Conservation (phyloP, 2,113 vertebrate genomes). For the Dromiciops gliroides region DNA sequence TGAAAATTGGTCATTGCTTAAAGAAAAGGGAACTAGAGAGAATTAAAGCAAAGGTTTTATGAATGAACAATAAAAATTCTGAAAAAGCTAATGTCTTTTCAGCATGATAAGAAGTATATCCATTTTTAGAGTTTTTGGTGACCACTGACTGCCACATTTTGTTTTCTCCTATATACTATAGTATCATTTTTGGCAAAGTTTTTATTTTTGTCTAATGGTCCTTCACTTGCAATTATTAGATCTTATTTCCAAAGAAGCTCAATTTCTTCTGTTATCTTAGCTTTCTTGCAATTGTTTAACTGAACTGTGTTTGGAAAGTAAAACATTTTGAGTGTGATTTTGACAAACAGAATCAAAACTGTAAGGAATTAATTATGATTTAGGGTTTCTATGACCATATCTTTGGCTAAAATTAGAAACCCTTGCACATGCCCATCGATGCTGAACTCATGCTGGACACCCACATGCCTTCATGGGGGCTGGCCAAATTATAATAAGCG, state of each 20-base stretch:
- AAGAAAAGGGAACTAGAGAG: slow-evolving; percentile 20
- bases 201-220: slow-evolving; percentile 58
- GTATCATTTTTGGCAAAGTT: slow-evolving; percentile 58
- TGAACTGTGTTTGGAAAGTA: slow-evolving; percentile 75
- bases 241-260: slow-evolving; percentile 68
- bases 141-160: slow-evolving; percentile 57
- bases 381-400: too few species aligned
- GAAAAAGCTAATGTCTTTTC: background rate
- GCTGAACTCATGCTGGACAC: too few species aligned
- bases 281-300: slow-evolving; percentile 70
- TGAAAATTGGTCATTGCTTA: slow-evolving; percentile 18
- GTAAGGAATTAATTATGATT: too few species aligned
- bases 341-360: slow-evolving; percentile 78
- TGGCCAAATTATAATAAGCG: too few species aligned
- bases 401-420: too few species aligned
- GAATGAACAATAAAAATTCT: slow-evolving; percentile 12
- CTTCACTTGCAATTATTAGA: slow-evolving; percentile 63
- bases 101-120: slow-evolving; percentile 56
- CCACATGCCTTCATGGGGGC: too few species aligned
- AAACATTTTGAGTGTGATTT: slow-evolving; percentile 69
- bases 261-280: slow-evolving; percentile 69
- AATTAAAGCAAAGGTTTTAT: background rate
- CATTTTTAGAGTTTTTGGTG: slow-evolving; percentile 57
- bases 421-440: too few species aligned
- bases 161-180: slow-evolving; percentile 68